Conservation (phyloP, 2,888 invertebrate genomes). For the Sminthurinus aureus region DNA sequence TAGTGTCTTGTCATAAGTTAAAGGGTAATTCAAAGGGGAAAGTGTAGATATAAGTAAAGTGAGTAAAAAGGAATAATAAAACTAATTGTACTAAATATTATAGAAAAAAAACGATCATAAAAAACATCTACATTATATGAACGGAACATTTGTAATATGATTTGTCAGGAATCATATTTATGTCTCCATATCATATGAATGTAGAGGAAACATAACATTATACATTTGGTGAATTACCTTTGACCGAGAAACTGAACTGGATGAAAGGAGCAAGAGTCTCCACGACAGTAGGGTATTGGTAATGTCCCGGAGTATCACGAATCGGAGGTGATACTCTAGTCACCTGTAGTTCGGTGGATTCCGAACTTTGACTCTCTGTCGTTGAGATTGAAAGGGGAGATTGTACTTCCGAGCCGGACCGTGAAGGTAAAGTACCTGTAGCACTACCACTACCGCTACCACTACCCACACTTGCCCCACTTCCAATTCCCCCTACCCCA, state of each 20-base stretch:
- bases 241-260: conserved; percentile 59
- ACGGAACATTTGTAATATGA: not conserved
- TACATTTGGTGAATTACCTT: conserved; percentile 54
- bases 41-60: too few species aligned
- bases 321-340: conserved; percentile 58
- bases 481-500: not conserved
- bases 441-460: not conserved
- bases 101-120: not conserved
- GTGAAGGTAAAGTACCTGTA: conserved; percentile 48
- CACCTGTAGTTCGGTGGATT: conserved; percentile 59
- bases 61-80: too few species aligned
- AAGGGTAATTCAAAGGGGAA: too few species aligned
- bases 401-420: conserved; percentile 55
- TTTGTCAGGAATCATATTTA: not conserved
- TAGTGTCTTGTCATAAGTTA: too few species aligned
- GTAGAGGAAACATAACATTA: not conserved
- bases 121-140: not conserved
- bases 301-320: conserved; percentile 38
- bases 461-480: not conserved
- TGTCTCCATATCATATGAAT: not conserved
- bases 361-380: conserved; percentile 56
- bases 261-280: conserved; percentile 59
- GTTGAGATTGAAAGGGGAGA: conserved; percentile 59
- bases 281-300: conserved; percentile 55
- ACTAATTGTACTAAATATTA: too few species aligned